Base-by-base conservation (phyloP, 2,888 invertebrate genomes). In the Chaitophorus viminalis region DNA sequence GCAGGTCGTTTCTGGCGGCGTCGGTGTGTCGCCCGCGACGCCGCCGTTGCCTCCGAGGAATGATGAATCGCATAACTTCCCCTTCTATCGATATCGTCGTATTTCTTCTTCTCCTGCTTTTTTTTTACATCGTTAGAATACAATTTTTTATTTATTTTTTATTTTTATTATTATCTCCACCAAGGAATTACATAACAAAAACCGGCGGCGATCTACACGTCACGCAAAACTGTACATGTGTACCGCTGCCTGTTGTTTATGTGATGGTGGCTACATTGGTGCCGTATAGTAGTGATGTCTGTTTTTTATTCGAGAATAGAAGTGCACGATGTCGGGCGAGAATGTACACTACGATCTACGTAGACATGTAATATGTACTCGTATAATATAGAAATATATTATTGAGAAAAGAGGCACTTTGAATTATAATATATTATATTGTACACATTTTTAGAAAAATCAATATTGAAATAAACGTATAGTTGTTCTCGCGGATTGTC, bases 1-100 rank as follows among this genome's bases (percentile, higher is more conserved):
- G 83, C 83, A 83, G 83, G 83, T 76, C 83, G 83, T 83, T 83
- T 83, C 83, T 83, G 39, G 75, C 83, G 83, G 83, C 83, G 83
- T 83, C 83, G 83, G 83, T 25, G 75, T 76, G 83, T 39, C 83
- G 83, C 83, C 25, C 83, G 65, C 36, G 83, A 83, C n/a, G 75
- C 83, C 46, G 75, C 75, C 74, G 65, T 65, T 39, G 83, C 83
- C 39, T 60, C 60, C 65, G 29, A 75, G 60, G 75, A 65, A 83
- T 83, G 83, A 83, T 83, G 83, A 76, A 83, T 83, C 83, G 83
- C 75, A 75, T 75, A 83, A 83, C 83, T 75, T 83, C 83, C 83
- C 83, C 83, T 74, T 75, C 75, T 65, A 75, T 83, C 83, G 83
- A 83, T 65, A 83, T 83, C 39, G 31, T 39, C 29, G 83, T 75